Evolutionary conservation across 2,113 vertebrate species (phyloP).

Genomic region (Sphaerodactylus townsendi): DNA sequence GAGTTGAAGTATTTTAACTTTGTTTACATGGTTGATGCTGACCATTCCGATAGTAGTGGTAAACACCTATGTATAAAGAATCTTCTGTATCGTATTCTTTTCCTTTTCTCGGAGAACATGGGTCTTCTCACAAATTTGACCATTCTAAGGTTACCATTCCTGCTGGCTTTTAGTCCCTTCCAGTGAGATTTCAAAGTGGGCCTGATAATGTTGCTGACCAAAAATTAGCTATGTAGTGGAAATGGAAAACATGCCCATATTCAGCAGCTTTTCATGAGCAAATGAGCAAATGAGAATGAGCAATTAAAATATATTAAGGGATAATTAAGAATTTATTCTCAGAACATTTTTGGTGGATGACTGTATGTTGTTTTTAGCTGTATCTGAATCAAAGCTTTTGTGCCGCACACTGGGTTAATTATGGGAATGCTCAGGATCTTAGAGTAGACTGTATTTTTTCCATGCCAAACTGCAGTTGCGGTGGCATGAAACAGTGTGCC

Average conservation of each 20-base stretch:
- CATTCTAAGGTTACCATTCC: not conserved
- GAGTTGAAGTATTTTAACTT: slow-evolving; percentile 38
- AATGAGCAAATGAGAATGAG: no score
- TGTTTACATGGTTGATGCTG: slow-evolving; percentile 25
- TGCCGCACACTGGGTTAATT: not conserved
- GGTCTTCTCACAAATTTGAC: not conserved
- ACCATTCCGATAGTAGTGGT: slow-evolving; percentile 18
- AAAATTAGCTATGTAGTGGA: no score
- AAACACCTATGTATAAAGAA: slow-evolving; percentile 24
- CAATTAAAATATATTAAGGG: not conserved
- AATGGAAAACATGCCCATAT: not conserved
- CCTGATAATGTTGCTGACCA: no score
- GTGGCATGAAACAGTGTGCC: not conserved
- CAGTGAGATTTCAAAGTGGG: no score
- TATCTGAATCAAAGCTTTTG: no score
- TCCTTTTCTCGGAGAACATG: no score
- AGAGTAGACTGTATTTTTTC: not conserved
- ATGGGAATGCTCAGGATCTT: not conserved
- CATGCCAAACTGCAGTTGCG: not conserved
- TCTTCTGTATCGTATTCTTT: slow-evolving; percentile 31
- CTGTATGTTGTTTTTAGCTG: not conserved
- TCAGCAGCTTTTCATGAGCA: not conserved
- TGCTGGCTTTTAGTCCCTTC: not conserved
- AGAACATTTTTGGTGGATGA: not conserved
- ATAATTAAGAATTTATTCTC: not conserved